These are phyloP conservation scores for Malurus splendens DNA, from an alignment of 2,797 vertebrate species.

Conservation along the genomic window DNA sequence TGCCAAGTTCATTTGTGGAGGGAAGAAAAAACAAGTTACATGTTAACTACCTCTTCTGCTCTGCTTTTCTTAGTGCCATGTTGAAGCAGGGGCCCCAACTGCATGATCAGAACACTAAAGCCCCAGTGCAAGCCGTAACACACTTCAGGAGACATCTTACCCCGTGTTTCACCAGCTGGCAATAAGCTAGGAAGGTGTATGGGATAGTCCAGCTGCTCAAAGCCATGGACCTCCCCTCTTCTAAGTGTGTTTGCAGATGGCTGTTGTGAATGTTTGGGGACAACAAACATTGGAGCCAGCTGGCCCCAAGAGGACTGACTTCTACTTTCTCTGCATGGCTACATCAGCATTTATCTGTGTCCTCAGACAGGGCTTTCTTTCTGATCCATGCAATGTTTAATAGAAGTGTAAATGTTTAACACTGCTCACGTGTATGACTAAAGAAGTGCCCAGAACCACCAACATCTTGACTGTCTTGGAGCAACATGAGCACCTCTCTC, in stretches of 20 bases:
- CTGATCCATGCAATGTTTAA: not conserved
- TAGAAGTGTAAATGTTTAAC: not conserved
- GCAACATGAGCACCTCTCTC: not conserved
- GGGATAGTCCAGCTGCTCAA: not conserved
- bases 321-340: not conserved
- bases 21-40: accelerated
- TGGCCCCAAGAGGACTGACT: not conserved
- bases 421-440: not conserved
- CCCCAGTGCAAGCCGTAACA: not conserved
- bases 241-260: not conserved
- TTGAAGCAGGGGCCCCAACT: not conserved
- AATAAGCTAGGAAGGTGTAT: not conserved
- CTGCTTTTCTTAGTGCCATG: not conserved
- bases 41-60: not conserved
- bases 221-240: not conserved
- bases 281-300: not conserved
- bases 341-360: not conserved
- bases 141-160: not conserved
- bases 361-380: not conserved
- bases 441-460: not conserved
- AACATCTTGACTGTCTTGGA: not conserved
- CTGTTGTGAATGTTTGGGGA: not conserved
- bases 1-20: not conserved
- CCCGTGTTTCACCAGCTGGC: not conserved
- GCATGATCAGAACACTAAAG: not conserved